A percentile compares a stretch with the other conserved stretches of the same genome.
Conservation (phyloP, 2,797 vertebrate species). For the Pantherophis alleghaniensis region DNA sequence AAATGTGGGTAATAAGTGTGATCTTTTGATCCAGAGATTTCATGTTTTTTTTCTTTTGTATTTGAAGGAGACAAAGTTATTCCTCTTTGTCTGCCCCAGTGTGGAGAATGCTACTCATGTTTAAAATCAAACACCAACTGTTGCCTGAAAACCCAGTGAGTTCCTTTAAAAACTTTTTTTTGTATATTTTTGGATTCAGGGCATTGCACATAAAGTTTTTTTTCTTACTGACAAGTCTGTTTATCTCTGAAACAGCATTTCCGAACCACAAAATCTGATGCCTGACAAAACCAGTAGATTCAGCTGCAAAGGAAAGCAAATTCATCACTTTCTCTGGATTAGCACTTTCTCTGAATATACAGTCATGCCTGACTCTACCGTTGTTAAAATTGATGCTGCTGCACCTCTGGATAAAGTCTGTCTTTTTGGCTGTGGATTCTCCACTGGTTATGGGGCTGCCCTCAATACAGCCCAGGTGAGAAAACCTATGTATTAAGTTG, state of each 20-base stretch:
- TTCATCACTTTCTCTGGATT: slow-evolving; percentile 74
- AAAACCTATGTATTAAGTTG: background rate
- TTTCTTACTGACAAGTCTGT: accelerated
- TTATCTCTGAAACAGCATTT: background rate
- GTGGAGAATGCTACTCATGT: slow-evolving; percentile 69
- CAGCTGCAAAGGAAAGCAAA: slow-evolving; percentile 73
- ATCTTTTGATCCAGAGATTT: background rate
- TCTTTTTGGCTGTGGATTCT: slow-evolving; percentile 75
- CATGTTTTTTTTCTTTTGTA: background rate
- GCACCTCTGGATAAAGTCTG: slow-evolving; percentile 77
- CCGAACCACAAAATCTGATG: slow-evolving; percentile 60
- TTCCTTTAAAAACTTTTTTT: background rate
- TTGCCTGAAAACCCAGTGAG: slow-evolving; percentile 69
- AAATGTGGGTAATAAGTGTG: accelerated
- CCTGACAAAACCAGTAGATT: slow-evolving; percentile 72
- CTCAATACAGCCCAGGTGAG: slow-evolving; percentile 76
- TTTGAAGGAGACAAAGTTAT: slow-evolving; percentile 74
- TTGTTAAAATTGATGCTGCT: slow-evolving; percentile 71
- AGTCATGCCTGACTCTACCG: slow-evolving; percentile 66
- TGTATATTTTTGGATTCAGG: accelerated
- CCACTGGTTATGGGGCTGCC: slow-evolving; percentile 77
- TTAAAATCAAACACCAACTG: slow-evolving; percentile 63
- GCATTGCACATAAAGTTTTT: accelerated
- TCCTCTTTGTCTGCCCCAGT: slow-evolving; percentile 61
- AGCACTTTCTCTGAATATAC: slow-evolving; percentile 81